Percentiles rank a stretch among this genome's conserved stretches.
Conservation (phyloP, 2,113 vertebrate genomes). For the Myanophis thanlyinensis region DNA sequence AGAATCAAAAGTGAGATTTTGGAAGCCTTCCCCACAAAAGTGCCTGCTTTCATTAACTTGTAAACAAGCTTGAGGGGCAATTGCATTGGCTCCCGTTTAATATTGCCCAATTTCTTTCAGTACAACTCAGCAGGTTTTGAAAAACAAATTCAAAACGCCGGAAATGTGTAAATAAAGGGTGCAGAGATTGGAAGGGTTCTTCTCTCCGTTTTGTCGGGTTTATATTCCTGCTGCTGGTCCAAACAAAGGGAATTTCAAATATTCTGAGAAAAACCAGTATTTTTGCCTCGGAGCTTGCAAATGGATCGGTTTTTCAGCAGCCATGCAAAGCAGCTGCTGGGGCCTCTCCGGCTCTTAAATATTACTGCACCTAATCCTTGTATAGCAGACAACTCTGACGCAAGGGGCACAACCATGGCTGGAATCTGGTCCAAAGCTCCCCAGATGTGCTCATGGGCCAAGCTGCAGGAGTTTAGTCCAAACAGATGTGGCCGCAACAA, state of each 20-base stretch:
- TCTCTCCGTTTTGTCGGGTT: neutral
- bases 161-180: no score
- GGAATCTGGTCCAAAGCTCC: neutral
- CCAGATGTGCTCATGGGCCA: neutral
- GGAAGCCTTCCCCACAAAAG: neutral
- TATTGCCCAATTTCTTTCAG: neutral
- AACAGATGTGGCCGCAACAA: neutral
- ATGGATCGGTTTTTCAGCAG: neutral
- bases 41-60: no score
- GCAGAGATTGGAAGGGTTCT: neutral
- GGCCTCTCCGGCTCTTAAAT: neutral
- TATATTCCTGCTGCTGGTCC: neutral
- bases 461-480: neutral
- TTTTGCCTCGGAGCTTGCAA: neutral
- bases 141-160: neutral
- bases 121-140: neutral
- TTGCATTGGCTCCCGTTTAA: neutral
- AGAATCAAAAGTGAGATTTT: neutral
- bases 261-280: neutral
- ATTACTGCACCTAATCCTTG: neutral
- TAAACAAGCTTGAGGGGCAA: neutral
- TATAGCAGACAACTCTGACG: neutral
- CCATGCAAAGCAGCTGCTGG: neutral
- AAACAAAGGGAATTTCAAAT: neutral
- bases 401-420: rapidly evolving